Conservation (phyloP, 2,113 vertebrate genomes). For the Anseranas semipalmata region DNA sequence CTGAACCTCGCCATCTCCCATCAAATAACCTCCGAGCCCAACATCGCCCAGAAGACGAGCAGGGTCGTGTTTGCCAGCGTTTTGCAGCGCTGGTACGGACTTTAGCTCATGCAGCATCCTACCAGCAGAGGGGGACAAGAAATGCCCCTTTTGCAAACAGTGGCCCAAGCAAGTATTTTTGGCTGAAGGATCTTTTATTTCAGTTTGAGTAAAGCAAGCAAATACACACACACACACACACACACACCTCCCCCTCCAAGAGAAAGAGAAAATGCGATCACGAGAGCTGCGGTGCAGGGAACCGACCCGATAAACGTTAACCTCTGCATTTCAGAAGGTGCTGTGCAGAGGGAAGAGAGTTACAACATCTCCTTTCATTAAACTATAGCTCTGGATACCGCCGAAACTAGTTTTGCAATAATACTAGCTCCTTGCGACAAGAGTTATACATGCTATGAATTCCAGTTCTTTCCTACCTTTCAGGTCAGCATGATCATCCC, state of each 20-base stretch:
- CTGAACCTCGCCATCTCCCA: neutral
- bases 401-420: slow-evolving; percentile 36
- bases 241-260: neutral
- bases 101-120: neutral
- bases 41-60: neutral
- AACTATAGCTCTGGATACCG: neutral
- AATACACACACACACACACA: no score
- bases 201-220: neutral
- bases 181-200: neutral
- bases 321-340: neutral
- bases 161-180: fast-evolving
- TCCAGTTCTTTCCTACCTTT: slow-evolving; percentile 51
- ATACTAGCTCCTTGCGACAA: slow-evolving; percentile 26
- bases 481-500: slow-evolving; percentile 51
- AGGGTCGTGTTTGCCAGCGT: fast-evolving
- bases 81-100: neutral
- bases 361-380: slow-evolving; percentile 12
- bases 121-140: slow-evolving; percentile 55
- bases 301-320: neutral
- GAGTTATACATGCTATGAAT: neutral
- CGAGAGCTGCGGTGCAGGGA: neutral
- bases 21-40: neutral
- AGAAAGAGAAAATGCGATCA: neutral
- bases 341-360: neutral
- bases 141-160: neutral